Percentiles rank a stretch among this genome's conserved stretches.
Evolutionary conservation across 1,140 invertebrate genomes (phyloP).

Genomic region (Platorchestia sp.): DNA sequence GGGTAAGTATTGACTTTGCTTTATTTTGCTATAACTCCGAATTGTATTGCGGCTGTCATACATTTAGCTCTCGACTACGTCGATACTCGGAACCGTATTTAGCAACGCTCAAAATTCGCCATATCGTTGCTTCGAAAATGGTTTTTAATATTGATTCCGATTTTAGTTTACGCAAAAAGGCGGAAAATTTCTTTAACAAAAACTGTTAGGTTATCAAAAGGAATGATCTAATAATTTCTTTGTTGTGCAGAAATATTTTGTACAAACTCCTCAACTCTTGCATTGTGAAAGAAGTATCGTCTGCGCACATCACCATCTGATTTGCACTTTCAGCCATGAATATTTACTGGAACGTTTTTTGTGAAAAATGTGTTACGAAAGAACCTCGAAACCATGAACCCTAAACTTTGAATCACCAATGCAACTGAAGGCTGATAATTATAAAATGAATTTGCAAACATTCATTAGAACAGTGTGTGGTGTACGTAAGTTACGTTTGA

Average conservation of each 20-base stretch:
- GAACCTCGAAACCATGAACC: too few species aligned
- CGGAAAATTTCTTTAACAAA: not conserved
- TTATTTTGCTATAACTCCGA: too few species aligned
- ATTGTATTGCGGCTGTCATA: too few species aligned
- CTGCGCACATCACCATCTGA: not conserved
- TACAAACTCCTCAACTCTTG: not conserved
- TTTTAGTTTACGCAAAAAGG: not conserved
- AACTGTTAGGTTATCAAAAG: not conserved
- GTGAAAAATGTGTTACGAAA: not conserved
- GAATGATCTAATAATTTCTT: not conserved
- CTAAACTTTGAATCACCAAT: not conserved
- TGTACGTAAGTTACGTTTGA: too few species aligned
- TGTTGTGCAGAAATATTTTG: not conserved
- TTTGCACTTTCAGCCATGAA: not conserved
- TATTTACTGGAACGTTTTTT: not conserved
- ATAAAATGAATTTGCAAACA: not conserved
- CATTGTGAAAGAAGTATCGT: not conserved
- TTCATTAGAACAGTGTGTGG: too few species aligned
- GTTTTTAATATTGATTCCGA: not conserved
- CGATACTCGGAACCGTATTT: not conserved
- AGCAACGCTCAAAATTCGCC: not conserved
- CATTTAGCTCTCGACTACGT: too few species aligned
- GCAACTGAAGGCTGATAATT: not conserved
- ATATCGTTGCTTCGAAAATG: not conserved
- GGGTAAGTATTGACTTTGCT: too few species aligned